Evolutionary conservation across 2,888 invertebrate genomes (phyloP).

Genomic region (Drosophila niveifrons): DNA sequence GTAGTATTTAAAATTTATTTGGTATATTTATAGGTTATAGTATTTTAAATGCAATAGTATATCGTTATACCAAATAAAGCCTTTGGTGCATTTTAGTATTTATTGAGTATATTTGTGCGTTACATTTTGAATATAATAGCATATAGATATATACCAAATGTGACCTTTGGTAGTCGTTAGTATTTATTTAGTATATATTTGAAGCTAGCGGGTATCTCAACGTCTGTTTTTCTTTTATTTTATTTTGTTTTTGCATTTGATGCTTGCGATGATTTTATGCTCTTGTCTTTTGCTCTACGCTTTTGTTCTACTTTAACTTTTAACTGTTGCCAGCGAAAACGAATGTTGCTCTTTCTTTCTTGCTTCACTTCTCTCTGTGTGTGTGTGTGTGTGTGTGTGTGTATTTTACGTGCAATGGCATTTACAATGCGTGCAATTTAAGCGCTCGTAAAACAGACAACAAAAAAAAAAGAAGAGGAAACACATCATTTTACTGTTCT

Average conservation of each 20-base stretch:
- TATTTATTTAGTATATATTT: too few species aligned
- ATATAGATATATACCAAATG: too few species aligned
- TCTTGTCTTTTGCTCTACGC: slow-evolving; percentile 1
- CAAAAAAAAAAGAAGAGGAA: slow-evolving; percentile 18
- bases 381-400: slow-evolving; percentile 12
- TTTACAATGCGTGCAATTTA: slow-evolving; percentile 58
- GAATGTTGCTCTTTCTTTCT: background rate
- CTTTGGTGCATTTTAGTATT: too few species aligned
- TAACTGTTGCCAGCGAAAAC: slow-evolving; percentile 29
- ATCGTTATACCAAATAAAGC: too few species aligned
- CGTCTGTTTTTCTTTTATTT: background rate
- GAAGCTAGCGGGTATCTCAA: too few species aligned
- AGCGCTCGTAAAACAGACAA: slow-evolving; percentile 57
- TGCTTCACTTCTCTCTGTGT: slow-evolving; percentile 3
- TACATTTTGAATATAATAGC: too few species aligned
- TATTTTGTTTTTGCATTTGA: slow-evolving; percentile 6
- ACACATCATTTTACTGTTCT: slow-evolving; percentile 43
- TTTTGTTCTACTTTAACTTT: slow-evolving; percentile 15
- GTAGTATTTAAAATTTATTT: too few species aligned
- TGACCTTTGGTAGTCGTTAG: too few species aligned
- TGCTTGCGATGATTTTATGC: slow-evolving; percentile 28
- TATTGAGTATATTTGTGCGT: too few species aligned
- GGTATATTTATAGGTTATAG: too few species aligned
- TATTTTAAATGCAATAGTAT: too few species aligned
- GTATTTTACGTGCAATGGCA: slow-evolving; percentile 34